phyloP scores from a whole-genome alignment of 2,888 invertebrate genomes.

The Julus scanicus region DNA sequence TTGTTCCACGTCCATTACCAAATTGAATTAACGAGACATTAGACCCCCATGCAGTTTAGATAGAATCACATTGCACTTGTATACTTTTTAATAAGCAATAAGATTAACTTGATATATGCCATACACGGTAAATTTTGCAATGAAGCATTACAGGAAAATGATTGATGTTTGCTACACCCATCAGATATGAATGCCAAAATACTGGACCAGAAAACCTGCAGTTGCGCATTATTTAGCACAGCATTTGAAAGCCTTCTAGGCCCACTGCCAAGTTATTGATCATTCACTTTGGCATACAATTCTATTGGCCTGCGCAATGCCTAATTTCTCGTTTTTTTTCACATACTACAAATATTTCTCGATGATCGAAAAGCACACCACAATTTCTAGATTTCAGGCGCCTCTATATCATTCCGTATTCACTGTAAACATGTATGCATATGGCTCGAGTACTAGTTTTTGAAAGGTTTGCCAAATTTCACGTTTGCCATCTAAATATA shows the following conservation, averaged over 20 bases:
- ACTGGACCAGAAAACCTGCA: not conserved
- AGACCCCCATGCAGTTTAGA: not conserved
- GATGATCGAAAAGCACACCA: not conserved
- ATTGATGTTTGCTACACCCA: not conserved
- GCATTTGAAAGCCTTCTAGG: slow-evolving; percentile 34
- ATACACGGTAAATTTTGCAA: not conserved
- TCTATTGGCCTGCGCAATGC: not conserved
- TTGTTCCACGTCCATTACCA: not conserved
- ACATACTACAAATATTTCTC: not conserved
- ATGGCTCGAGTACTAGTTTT: not conserved
- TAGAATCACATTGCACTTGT: not conserved
- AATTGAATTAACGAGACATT: not conserved
- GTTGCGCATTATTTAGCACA: not conserved
- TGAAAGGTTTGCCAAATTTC: slow-evolving; percentile 23
- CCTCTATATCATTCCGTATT: no score
- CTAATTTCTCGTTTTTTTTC: not conserved
- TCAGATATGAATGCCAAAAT: not conserved
- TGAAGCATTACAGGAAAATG: not conserved
- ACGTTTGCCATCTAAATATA: not conserved
- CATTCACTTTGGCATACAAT: not conserved
- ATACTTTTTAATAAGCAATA: not conserved
- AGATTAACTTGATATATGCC: not conserved
- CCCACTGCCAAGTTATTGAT: slow-evolving; percentile 17
- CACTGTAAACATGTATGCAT: not conserved
- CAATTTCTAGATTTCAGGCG: no score